phyloP scores from a whole-genome alignment of 2,113 vertebrate genomes.

The Sander vitreus region DNA sequence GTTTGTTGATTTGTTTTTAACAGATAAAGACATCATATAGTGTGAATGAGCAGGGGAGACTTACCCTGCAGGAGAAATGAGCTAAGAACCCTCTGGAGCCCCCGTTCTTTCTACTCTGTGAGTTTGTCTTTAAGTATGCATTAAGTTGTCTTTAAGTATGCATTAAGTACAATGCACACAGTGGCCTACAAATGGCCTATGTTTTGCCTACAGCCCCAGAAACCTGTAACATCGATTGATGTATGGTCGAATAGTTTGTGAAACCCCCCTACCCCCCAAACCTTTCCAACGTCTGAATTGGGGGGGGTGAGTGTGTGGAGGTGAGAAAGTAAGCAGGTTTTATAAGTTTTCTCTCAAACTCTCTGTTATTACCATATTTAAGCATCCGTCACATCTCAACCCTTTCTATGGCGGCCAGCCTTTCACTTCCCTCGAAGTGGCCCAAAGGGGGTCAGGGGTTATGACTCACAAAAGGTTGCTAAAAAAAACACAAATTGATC shows the following conservation, averaged over 20 bases:
- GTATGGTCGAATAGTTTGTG: not conserved
- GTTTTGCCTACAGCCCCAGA: not conserved
- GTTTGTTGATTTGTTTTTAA: not conserved
- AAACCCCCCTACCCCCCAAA: no score
- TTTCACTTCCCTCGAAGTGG: not conserved
- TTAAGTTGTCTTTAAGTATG: not conserved
- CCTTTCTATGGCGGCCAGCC: not conserved
- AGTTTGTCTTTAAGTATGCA: not conserved
- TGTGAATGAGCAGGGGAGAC: not conserved
- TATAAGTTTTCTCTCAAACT: not conserved
- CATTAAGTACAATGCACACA: not conserved
- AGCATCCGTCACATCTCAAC: not conserved
- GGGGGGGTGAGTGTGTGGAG: not conserved
- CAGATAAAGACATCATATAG: not conserved
- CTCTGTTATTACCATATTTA: not conserved
- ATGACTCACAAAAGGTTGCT: not conserved
- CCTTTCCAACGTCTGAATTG: no score
- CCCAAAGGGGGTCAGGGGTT: not conserved
- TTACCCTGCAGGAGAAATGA: not conserved
- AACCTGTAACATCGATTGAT: not conserved
- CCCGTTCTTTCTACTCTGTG: not conserved
- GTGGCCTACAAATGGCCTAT: not conserved
- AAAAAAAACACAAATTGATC: not conserved
- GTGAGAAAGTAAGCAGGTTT: not conserved
- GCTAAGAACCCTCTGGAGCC: no score